Conservation (phyloP, 2,888 invertebrate species). For the Meteorus colon region DNA sequence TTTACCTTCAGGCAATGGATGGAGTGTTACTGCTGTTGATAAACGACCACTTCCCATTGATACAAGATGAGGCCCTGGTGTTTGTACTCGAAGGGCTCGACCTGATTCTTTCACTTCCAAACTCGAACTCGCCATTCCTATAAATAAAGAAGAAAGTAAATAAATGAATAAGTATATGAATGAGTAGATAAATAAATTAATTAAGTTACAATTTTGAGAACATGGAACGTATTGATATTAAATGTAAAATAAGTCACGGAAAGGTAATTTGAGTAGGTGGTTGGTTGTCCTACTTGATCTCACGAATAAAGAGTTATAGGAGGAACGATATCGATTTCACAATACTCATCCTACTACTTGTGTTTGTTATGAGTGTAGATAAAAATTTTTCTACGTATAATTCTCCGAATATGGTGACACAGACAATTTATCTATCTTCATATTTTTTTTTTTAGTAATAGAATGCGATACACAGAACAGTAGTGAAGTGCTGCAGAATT, state of each 20-base stretch:
- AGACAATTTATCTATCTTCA: not conserved
- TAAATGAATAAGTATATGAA: slow-evolving; percentile 23
- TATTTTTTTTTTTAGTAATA: slow-evolving; percentile 1
- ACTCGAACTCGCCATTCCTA: slow-evolving; percentile 69
- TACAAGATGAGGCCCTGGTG: slow-evolving; percentile 92
- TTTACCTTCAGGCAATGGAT: slow-evolving; percentile 90
- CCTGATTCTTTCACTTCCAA: slow-evolving; percentile 73
- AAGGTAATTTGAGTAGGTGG: slow-evolving; percentile 6
- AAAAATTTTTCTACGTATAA: not conserved
- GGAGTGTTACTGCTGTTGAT: slow-evolving; percentile 93
- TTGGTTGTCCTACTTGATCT: slow-evolving; percentile 3
- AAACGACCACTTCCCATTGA: slow-evolving; percentile 92
- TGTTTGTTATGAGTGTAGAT: not conserved
- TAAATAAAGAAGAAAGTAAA: slow-evolving; percentile 49
- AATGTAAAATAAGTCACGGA: not conserved
- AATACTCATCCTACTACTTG: slow-evolving; percentile 3
- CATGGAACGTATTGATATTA: not conserved
- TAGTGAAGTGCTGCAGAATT: slow-evolving; percentile 18
- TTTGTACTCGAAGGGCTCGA: slow-evolving; percentile 79
- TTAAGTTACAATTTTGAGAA: not conserved
- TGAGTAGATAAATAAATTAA: slow-evolving; percentile 4
- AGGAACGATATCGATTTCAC: slow-evolving; percentile 23
- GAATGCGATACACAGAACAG: not conserved
- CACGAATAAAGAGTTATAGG: not conserved
- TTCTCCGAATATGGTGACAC: slow-evolving; percentile 3